Evolutionary conservation across 2,113 vertebrate species (phyloP), one percentile per base, ranked within the genome.

Genomic region (Acinonyx jubatus): DNA sequence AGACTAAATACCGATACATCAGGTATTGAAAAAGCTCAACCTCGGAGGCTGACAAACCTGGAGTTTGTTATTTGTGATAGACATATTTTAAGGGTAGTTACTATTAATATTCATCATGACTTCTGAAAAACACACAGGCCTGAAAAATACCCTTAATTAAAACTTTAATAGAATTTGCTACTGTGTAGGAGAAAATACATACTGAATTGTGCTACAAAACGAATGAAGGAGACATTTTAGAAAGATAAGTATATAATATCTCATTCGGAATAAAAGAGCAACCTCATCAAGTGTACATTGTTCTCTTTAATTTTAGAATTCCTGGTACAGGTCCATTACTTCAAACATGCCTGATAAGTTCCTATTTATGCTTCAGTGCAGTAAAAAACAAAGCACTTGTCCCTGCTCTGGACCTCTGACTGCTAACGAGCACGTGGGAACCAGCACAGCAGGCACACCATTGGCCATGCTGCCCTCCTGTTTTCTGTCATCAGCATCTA

Each of bases 111-210:
- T 41, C 19, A 84, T 36, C 19, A 84, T 23, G 6, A 48, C 82
- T 78, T 93, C 69, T 11, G n/a, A 95, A 97, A 94, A 96, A 76
- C 45, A 87, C 0, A 29, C 23, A n/a, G 31, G 15, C 84, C 25
- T 89, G 55, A 93, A 87, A 93, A 91, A 88, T 63, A 91, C n/a
- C 55, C 73, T 96, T 91, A 91, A 94, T 94, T 94, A 93, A 91
- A 97, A 95, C 15, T 13, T 52, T 71, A 52, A 93, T 36, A 69
- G 48, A 50, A 86, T 89, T 94, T 89, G 87, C 68, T 66, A 45
- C 27, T 61, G 16, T 82, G 76, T 55, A 55, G 68, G 36, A 94
- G 21, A 95, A 84, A 90, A 78, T 50, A 68, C 52, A 86, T 21
- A 10, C 45, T 55, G 90, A 90, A 92, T 36, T 85, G 41, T 93